Conservation (phyloP, 2,113 vertebrate species). For the Ptilonorhynchus violaceus region DNA sequence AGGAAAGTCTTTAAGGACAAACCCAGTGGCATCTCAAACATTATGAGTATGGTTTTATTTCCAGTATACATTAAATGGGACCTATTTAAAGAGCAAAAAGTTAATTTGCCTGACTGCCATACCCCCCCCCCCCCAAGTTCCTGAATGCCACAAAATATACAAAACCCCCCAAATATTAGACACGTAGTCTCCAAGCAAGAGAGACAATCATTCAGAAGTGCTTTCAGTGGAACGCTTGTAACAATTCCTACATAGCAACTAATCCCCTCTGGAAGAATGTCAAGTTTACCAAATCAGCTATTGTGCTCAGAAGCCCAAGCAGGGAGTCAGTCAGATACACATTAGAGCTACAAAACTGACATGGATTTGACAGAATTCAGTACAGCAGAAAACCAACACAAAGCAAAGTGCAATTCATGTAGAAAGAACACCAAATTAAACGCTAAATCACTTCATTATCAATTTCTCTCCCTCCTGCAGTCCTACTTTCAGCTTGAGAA, state of each 20-base stretch:
- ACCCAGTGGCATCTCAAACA: not conserved
- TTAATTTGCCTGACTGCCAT: not conserved
- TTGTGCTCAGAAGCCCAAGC: not conserved
- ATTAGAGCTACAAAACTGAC: not conserved
- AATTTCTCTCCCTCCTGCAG: not conserved
- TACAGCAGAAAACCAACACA: not conserved
- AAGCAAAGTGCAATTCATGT: not conserved
- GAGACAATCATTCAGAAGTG: not conserved
- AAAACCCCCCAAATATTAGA: not conserved
- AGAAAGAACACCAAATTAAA: not conserved
- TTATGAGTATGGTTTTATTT: not conserved
- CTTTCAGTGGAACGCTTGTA: not conserved
- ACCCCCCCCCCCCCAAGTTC: not conserved
- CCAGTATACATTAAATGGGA: not conserved
- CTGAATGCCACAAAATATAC: not conserved
- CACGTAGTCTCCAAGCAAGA: not conserved
- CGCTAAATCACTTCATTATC: not conserved
- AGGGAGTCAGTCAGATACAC: not conserved
- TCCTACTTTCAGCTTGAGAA: not conserved
- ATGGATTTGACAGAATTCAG: not conserved
- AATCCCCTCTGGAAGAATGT: not conserved
- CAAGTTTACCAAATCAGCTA: not conserved
- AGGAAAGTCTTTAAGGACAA: not conserved
- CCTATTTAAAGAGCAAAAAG: not conserved
- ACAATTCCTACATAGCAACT: not conserved